Base-by-base conservation (phyloP, 2,888 invertebrate species). In the Drosophila nr. fundita region DNA sequence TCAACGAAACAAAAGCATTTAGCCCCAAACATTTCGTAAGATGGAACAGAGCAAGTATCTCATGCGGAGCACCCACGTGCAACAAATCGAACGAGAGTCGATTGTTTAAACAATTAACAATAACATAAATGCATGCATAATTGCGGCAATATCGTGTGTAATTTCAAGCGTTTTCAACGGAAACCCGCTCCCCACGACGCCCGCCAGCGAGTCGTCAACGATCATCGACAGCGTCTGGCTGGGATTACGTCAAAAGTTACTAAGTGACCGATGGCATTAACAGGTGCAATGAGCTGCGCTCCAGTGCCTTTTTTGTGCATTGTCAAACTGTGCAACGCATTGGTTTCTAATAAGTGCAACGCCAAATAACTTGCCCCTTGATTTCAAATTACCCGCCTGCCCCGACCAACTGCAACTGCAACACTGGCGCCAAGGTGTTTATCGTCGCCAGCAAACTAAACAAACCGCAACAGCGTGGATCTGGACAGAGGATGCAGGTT, bases 91-190 rank as follows among this genome's bases (percentile, higher is more conserved):
- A 62, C 68, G 58, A 38, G 55, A 50, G 74, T 73, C 68, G 53
- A 83, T 85, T 85, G 87, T 87, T 85, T 85, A 85, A 85, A 85
- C 85, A 87, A 85, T 87, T 82, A 85, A 87, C 81, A 87, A 83
- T 85, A 85, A 87, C 85, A 85, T 85, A 83, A 87, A 72, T 85
- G 87, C 68, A 80, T 49, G 76, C 73, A 80, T 80, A 76, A 80
- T 80, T 80, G 80, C 70, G 52, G 68, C 61, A 61, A 73, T 76
- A 72, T 72, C 80, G 85, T 73, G 68, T 85, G 78, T 82, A 85
- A 85, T 87, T 87, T 87, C 85, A 85, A 79, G 85, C 85, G 55
- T 57, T 76, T 84, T 82, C 85, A 55, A 69, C 84, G 85, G 85
- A 85, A 85, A 57, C 77, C 29, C 53, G 68, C 85, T 34, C 87